Evolutionary conservation across 2,797 vertebrate species (phyloP), one percentile per base, ranked within the genome.

Genomic region (Danio aesculapii): DNA sequence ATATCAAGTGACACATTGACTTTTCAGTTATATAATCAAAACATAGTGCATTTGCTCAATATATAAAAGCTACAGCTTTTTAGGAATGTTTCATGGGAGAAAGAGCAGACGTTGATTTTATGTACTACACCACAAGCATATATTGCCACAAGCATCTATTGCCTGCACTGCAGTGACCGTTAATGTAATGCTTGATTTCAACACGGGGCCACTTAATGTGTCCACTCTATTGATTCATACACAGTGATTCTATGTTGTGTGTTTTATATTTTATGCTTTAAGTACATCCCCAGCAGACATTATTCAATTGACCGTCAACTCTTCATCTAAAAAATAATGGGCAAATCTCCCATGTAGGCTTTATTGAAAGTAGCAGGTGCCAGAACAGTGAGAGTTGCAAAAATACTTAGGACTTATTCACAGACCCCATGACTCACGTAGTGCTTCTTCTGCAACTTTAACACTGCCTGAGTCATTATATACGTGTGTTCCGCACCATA

Each of bases 111-210:
- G 57, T 78, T 70, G 67, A 78, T 61, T 52, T 59, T 59, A 59
- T 59, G 41, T 78, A 69, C 69, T 61, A 30, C 6, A 67, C 46
- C 30, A 52, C 47, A 78, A 78, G 66, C 66, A 30, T 30, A 30
- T 30, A 30, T 30, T 30, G 30, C 46, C 30, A 52, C 47, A 78
- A 78, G 66, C 66, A 30, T 30, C 30, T 30, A 30, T 30, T 1
- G 30, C 30, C 30, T 30, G 30, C 30, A 30, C 30, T 30, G 50
- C 46, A 53, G 68, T 67, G 16, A 44, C 30, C 13, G 30, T 16
- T 83, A 39, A 75, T 82, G 43, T 67, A 82, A 83, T 71, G 77
- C 50, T 71, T 69, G 55, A 64, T 61, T 82, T 82, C 30, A 59
- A 44, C 44, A 50, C 39, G 0, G 6, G 9, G 61, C 30, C 77